phyloP scores from a whole-genome alignment of 2,113 vertebrate genomes.

The Sturnus vulgaris region DNA sequence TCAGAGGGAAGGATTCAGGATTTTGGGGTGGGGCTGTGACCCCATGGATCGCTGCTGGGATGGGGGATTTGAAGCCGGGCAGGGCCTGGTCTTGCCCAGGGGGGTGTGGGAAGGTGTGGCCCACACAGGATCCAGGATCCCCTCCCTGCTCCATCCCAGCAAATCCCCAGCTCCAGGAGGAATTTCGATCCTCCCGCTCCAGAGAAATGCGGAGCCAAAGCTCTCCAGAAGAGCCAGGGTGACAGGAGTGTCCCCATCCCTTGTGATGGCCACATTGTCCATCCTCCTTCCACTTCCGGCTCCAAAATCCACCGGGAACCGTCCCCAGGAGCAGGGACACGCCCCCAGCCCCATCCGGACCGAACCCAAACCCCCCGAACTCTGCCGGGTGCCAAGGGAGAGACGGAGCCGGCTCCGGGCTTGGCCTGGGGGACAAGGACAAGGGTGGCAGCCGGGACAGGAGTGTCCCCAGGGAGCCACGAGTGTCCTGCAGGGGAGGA shows the following conservation, averaged over 20 bases:
- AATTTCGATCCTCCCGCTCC: neutral
- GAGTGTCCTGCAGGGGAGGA: neutral
- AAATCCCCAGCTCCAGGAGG: neutral
- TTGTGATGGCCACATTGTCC: rapidly evolving
- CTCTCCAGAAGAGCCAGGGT: neutral
- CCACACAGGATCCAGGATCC: neutral
- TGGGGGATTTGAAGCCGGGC: neutral
- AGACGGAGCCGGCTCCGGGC: neutral
- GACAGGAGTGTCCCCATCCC: neutral
- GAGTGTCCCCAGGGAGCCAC: neutral
- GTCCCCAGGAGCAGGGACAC: rapidly evolving
- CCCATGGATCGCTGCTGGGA: neutral
- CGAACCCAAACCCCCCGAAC: neutral
- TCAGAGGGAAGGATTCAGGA: neutral
- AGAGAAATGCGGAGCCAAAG: rapidly evolving
- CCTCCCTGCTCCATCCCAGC: neutral
- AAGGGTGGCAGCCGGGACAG: neutral
- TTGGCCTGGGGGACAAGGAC: neutral
- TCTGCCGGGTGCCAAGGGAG: neutral
- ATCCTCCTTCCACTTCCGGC: neutral
- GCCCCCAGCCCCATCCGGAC: neutral
- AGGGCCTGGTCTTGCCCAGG: neutral
- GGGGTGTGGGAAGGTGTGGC: neutral
- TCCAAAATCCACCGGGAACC: neutral
- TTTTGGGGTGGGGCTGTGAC: neutral